Evolutionary conservation across 2,888 invertebrate genomes (phyloP).

Genomic region (Atrina japonica): DNA sequence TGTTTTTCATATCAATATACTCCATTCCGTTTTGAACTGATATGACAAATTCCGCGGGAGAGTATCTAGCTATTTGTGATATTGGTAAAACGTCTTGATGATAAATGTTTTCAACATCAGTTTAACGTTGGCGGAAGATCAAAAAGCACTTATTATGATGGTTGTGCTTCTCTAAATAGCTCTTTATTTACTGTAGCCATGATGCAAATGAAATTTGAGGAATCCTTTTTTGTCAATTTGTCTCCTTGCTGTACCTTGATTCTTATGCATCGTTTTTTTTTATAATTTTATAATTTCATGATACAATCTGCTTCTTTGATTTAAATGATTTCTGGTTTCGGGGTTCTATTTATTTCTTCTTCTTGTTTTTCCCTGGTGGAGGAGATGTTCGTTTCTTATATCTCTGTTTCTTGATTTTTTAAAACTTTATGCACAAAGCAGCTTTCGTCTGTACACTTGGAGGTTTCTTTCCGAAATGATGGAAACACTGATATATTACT

Average conservation of each 20-base stretch:
- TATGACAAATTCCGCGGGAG: slow-evolving; percentile 27
- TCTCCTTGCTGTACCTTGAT: too few species aligned
- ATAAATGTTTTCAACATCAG: slow-evolving; percentile 38
- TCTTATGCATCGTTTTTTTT: too few species aligned
- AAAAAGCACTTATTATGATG: slow-evolving; percentile 36
- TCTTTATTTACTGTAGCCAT: slow-evolving; percentile 6
- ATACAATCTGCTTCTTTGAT: too few species aligned
- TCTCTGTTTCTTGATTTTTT: not conserved
- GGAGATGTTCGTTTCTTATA: too few species aligned
- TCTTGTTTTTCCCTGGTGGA: too few species aligned
- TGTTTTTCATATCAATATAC: slow-evolving; percentile 41
- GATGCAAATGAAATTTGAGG: slow-evolving; percentile 1
- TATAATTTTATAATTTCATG: too few species aligned
- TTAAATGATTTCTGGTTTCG: too few species aligned
- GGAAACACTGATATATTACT: too few species aligned
- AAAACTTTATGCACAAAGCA: not conserved
- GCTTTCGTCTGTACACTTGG: not conserved
- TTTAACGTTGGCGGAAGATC: slow-evolving; percentile 42
- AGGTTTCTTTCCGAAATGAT: not conserved
- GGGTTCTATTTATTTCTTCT: too few species aligned
- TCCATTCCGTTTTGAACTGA: slow-evolving; percentile 41
- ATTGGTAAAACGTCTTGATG: slow-evolving; percentile 44
- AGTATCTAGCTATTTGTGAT: slow-evolving; percentile 24
- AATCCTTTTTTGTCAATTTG: not conserved
- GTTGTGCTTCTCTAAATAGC: slow-evolving; percentile 32